Evolutionary conservation across 2,113 vertebrate genomes (phyloP), one percentile per base, ranked within the genome.

Genomic region (Sylvilagus bachmani): DNA sequence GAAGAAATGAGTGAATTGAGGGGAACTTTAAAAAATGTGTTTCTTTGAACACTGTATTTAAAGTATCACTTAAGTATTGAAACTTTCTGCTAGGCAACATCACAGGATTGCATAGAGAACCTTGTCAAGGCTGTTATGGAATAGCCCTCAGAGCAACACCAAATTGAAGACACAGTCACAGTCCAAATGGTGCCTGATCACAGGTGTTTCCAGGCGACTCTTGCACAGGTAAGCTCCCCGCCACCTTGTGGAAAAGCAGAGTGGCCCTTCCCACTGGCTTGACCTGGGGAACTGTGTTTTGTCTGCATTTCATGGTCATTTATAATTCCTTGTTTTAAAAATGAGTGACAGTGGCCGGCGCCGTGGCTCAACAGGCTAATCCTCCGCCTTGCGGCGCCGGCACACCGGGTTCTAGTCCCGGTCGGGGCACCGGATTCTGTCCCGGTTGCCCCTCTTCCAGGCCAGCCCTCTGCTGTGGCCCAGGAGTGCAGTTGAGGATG

Each of bases 31-130:
- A 86, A 67, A 58, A 17, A 2, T 33, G 17, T 66, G 92, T 78
- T 95, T 90, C 61, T 78, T 77, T 19, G 84, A 95, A 96, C 62
- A 67, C 22, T 27, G 2, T 93, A 36, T 88, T 90, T 91, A 78
- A 92, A 92, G 49, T 78, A 36, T 93, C 29, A 16, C n/a, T 89
- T 21, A 70, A 87, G 13, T 55, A 16, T 90, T 96, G 58, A 49
- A 67, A 80, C 58, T 80, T 86, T 80, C 36, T 58, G 53, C n/a
- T 44, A n/a, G 29, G 38, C 79, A 55, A 67, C 71, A 53, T 75
- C 79, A 70, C 79, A 75, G 62, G 86, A 85, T 5, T 55, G n/a
- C 89, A 71, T 78, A 27, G 44, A 49, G 58, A 21, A 79, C 51
- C 1, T 0, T 38, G 31, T 80, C 33, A 82, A 79, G 70, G 25